Percentiles rank a stretch among this genome's conserved stretches.
Conservation (phyloP, 2,113 vertebrate species). For the Trinectes maculatus region DNA sequence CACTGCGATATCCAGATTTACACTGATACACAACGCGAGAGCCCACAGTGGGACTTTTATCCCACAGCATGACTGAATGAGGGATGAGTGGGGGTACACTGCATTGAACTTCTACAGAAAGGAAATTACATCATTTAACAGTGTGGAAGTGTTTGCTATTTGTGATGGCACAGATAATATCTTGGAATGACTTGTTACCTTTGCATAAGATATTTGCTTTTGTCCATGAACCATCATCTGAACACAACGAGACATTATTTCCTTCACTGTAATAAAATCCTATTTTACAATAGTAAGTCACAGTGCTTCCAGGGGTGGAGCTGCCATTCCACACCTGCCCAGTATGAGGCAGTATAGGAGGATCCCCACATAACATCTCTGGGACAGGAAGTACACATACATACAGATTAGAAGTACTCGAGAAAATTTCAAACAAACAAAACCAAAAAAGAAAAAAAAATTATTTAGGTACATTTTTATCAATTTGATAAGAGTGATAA, state of each 20-base stretch:
- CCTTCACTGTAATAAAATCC: slow-evolving; percentile 70
- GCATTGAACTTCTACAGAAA: slow-evolving; percentile 72
- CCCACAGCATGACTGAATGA: slow-evolving; percentile 67
- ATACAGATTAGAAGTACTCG: neutral
- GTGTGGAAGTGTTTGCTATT: neutral
- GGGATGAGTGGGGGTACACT: slow-evolving; percentile 58
- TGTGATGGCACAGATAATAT: neutral
- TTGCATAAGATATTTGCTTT: slow-evolving; percentile 72
- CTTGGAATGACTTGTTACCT: slow-evolving; percentile 71
- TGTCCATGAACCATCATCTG: slow-evolving; percentile 80
- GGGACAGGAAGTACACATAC: slow-evolving; percentile 35
- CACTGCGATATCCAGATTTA: slow-evolving; percentile 65
- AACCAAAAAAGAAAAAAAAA: neutral
- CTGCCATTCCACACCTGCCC: slow-evolving; percentile 80
- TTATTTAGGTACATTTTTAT: neutral
- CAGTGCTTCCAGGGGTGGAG: slow-evolving; percentile 74
- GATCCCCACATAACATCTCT: slow-evolving; percentile 84
- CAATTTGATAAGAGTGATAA: too few species aligned
- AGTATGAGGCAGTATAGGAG: slow-evolving; percentile 76
- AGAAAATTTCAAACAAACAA: neutral
- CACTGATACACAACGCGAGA: slow-evolving; percentile 73
- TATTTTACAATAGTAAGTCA: slow-evolving; percentile 75
- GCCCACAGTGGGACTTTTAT: slow-evolving; percentile 59
- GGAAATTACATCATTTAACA: slow-evolving; percentile 18
- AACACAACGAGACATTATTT: slow-evolving; percentile 75